phyloP scores from a whole-genome alignment of 2,113 vertebrate species.

The Meriones unguiculatus region DNA sequence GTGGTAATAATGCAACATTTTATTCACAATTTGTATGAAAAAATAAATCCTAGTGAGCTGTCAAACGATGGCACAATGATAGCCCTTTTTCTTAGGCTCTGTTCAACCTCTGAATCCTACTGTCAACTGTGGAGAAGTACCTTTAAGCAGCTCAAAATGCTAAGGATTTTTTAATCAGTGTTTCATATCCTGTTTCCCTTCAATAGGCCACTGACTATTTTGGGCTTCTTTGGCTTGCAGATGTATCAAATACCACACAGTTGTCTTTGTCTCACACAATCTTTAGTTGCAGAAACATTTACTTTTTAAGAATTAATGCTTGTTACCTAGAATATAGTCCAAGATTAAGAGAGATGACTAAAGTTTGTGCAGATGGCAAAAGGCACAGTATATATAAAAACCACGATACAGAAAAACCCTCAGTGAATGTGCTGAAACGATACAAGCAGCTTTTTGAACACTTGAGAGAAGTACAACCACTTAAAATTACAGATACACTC shows the following conservation, averaged over 20 bases:
- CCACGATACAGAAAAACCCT: background rate
- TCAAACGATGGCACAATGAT: background rate
- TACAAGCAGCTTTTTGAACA: conserved; percentile 51
- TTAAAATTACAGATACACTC: conserved; percentile 37
- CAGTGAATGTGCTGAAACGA: background rate
- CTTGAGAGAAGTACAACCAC: conserved; percentile 50
- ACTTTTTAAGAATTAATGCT: background rate
- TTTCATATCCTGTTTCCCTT: background rate
- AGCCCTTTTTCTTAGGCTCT: background rate
- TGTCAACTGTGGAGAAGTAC: background rate
- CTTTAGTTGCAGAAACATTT: background rate
- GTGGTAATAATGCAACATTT: conserved; percentile 4
- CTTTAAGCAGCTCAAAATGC: background rate
- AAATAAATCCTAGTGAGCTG: conserved; percentile 13
- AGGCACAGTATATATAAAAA: conserved; percentile 42
- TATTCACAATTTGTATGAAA: background rate
- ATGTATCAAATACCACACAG: background rate
- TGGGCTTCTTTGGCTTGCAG: background rate
- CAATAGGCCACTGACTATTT: background rate
- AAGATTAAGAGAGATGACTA: conserved; percentile 20
- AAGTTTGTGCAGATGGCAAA: conserved; percentile 47
- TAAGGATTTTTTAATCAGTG: background rate
- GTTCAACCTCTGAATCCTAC: background rate
- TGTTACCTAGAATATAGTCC: background rate
- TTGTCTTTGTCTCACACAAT: background rate